Percentiles rank a stretch among this genome's conserved stretches.
These are phyloP conservation scores for Neogobius melanostomus DNA, from an alignment of 2,113 vertebrate genomes.

Conservation along the genomic window DNA sequence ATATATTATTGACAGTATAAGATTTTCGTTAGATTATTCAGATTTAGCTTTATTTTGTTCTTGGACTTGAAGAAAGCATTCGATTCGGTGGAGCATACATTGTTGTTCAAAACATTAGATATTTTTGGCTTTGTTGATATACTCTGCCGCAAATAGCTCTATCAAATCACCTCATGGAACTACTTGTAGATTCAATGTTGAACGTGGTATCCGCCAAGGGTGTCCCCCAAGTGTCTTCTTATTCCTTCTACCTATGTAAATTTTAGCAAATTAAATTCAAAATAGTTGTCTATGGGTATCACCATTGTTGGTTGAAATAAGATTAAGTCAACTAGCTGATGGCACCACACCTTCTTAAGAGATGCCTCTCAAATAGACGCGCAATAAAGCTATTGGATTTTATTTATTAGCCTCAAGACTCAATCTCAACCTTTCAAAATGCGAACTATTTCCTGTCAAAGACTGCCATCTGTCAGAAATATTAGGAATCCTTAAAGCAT, in stretches of 20 bases:
- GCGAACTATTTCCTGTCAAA: background rate
- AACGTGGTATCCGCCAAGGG: too few species aligned
- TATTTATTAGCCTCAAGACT: background rate
- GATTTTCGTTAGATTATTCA: too few species aligned
- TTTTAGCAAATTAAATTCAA: background rate
- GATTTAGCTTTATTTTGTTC: background rate
- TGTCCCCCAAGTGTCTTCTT: background rate
- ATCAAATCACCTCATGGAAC: background rate
- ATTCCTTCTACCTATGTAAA: background rate
- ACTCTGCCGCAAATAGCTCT: background rate
- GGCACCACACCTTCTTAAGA: background rate
- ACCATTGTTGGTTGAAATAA: background rate
- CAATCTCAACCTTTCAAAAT: background rate
- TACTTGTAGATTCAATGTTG: background rate
- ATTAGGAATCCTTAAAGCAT: too few species aligned
- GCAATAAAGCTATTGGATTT: background rate
- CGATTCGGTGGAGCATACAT: background rate
- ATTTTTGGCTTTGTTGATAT: background rate
- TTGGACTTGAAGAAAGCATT: background rate
- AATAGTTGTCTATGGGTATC: background rate
- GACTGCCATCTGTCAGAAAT: background rate
- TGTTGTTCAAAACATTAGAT: background rate
- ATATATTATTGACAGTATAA: background rate
- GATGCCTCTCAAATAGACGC: background rate
- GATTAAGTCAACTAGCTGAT: background rate